Conservation (phyloP, 2,797 vertebrate species). For the Muscicapa comitata region DNA sequence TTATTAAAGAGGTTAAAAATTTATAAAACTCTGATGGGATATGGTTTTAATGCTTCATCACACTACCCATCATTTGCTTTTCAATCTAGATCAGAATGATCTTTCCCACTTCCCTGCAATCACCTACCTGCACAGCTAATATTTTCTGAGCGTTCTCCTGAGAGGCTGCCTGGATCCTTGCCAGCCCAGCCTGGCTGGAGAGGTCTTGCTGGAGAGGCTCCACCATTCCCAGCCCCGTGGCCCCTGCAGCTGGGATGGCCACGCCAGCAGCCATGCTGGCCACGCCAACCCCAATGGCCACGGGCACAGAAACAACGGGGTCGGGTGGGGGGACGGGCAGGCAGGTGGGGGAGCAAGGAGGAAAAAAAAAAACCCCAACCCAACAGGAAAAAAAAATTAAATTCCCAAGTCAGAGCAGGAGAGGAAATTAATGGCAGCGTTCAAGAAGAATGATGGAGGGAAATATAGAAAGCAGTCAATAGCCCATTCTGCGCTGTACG, state of each 20-base stretch:
- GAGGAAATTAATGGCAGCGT: conserved; percentile 99
- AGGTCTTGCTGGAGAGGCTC: conserved; percentile 78
- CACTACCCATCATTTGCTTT: conserved; percentile 83
- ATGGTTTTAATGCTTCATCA: conserved; percentile 82
- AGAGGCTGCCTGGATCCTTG: conserved; percentile 88
- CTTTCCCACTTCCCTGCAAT: conserved; percentile 76
- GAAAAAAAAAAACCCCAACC: background rate
- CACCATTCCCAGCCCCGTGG: conserved; percentile 84
- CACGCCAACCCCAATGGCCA: rapidly evolving
- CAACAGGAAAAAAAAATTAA: conserved; percentile 66
- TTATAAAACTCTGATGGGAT: conserved; percentile 83
- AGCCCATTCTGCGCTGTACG: conserved; percentile 98
- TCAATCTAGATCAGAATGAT: conserved; percentile 82
- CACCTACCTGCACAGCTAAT: conserved; percentile 96
- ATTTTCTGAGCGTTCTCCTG: conserved; percentile 92
- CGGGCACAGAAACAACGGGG: rapidly evolving
- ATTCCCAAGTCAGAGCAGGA: conserved; percentile 93
- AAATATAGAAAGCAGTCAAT: conserved; percentile 99
- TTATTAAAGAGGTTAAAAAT: conserved; percentile 85
- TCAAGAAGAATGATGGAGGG: conserved; percentile 99
- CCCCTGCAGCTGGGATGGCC: conserved; percentile 80
- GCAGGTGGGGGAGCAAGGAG: background rate
- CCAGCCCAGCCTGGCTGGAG: conserved; percentile 88
- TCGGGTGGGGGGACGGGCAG: rapidly evolving
- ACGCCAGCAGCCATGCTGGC: background rate